Percentiles rank a stretch among this genome's conserved stretches.
Evolutionary conservation across 2,888 invertebrate species (phyloP).

Genomic region (Phasia obesa): DNA sequence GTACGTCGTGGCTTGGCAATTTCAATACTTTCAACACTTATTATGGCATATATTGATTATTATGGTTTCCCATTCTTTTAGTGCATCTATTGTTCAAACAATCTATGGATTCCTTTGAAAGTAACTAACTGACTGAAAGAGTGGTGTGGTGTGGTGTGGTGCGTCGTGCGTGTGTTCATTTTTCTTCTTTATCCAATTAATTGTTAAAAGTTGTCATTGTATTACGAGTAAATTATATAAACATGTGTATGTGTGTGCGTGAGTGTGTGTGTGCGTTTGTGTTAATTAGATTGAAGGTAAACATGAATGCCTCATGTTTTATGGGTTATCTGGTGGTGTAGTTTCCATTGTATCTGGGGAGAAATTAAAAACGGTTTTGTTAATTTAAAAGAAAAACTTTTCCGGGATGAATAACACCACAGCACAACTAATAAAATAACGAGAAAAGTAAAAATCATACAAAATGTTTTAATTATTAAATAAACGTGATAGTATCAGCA

Average conservation of each 20-base stretch:
- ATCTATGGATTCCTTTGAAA: conserved; percentile 40
- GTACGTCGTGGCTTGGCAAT: conserved; percentile 32
- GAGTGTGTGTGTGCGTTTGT: conserved; percentile 4
- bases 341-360: conserved; percentile 65
- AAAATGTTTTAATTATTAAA: conserved; percentile 34
- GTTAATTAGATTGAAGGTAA: conserved; percentile 68
- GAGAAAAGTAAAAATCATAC: not conserved
- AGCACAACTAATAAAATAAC: not conserved
- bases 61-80: conserved; percentile 55
- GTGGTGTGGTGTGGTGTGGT: too few species aligned
- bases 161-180: conserved; percentile 12
- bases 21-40: conserved; percentile 66
- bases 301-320: conserved; percentile 65
- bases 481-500: conserved; percentile 32
- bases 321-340: conserved; percentile 31
- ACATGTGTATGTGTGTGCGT: not conserved
- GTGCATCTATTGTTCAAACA: conserved; percentile 14
- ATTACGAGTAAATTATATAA: not conserved
- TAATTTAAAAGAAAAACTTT: conserved; percentile 59
- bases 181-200: conserved; percentile 62
- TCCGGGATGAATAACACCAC: conserved; percentile 68
- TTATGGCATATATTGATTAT: conserved; percentile 63
- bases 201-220: conserved; percentile 59
- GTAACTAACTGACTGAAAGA: not conserved
- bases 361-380: conserved; percentile 70